Evolutionary conservation across 2,797 vertebrate genomes (phyloP), one percentile per base, ranked within the genome.

Genomic region (Periparus ater): DNA sequence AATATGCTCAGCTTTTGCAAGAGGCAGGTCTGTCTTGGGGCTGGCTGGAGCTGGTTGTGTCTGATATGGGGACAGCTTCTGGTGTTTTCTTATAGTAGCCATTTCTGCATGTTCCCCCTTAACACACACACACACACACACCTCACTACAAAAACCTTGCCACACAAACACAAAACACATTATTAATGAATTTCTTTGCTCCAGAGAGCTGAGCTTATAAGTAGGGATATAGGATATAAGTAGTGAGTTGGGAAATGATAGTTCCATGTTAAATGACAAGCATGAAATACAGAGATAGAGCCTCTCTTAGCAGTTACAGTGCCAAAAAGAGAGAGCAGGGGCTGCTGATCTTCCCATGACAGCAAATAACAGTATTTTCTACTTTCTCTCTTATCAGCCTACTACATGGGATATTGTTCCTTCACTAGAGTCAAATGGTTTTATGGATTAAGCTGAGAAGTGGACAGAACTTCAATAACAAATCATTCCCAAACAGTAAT

Each of bases 401-500:
- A 60, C 72, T 97, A 54, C 89, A 92, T 7, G 22, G 87, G 85
- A 95, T 92, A 92, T 84, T 94, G 93, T 92, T 55, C 91, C 63
- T 93, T 95, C 90, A 71, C 87, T 42, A 38, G 63, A 92, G 61
- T 96, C 77, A 96, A 95, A 95, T 45, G 27, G 36, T 74, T 97
- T 96, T 93, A 95, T 93, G 90, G 96, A 96, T 97, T 97, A 96
- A 91, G 45, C 83, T 95, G 75, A 96, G 68, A 91, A 94, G 85
- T 89, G 66, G 93, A 97, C 94, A 96, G 92, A 96, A 96, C 94
- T 97, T 96, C 96, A 97, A 94, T 97, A 97, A 95, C 40, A 88
- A 97, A 97, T 95, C 76, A 94, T 96, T 96, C 90, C 83, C 82
- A 80, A 94, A 92, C 74, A 96, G 73, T 90, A 84, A 85, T 96